Evolutionary conservation across 1,140 invertebrate genomes (phyloP), one percentile per base, ranked within the genome.

Genomic region (Caligus rogercresseyi): DNA sequence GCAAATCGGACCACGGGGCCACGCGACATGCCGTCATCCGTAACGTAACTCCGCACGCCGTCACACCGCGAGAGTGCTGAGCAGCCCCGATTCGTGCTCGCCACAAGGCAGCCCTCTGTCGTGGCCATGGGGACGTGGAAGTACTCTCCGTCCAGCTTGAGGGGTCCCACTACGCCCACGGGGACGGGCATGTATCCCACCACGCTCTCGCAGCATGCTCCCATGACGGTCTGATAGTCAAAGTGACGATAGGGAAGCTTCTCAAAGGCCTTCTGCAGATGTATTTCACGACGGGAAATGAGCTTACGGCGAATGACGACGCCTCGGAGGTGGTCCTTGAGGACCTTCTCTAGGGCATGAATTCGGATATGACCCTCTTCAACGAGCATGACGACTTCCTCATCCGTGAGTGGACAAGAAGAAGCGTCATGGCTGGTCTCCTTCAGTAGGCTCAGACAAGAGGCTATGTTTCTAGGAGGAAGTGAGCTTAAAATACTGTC

Each of bases 121-220:
- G 96, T 99, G 3, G 96, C 93, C 90, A 99, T 91, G 15, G 96
- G 96, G 51, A 99, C 82, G 72, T 87, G 82, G 67, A 89, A 82
- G 15, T 79, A 68, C 63, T 84, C 77, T 0, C 83, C 87, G 74
- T 99, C 89, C 0, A 99, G 72, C 1, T 84, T 69, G 3, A 99
- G 73, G 1, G 96, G 96, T 7, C 96, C 96, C 4, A 88, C 94
- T 66, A 93, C 82, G 2, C 96, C 96, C 1, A 97, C 81, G 0
- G 96, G 96, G 1, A 99, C 80, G 19, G 94, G 93, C 60, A 98
- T 80, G 72, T 94, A 98, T 2, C 96, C 96, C 59, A 99, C 83
- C 0, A 98, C 93, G 75, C 98, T 99, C 73, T 99, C 95, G 75
- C 95, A 98, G 71, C 96, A 99, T 2, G 88, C 85, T 64, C 94